Evolutionary conservation across 2,797 vertebrate species (phyloP).

Genomic region (Gymnoscopelus microlampas): DNA sequence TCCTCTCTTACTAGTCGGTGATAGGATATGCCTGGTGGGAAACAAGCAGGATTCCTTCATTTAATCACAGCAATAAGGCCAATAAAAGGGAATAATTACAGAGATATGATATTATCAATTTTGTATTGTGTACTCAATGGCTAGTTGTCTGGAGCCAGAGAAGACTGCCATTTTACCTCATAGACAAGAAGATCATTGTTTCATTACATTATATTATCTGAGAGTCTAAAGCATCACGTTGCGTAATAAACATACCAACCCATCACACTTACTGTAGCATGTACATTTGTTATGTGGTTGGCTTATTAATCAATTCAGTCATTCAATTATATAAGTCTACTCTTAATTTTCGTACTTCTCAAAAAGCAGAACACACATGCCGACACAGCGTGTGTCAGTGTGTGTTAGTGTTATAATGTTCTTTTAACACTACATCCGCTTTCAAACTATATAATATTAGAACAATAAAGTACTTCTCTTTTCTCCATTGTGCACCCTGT

Average conservation of each 20-base stretch:
- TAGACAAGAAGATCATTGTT: too few species aligned
- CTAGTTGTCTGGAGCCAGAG: too few species aligned
- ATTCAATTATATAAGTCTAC: conserved; percentile 17
- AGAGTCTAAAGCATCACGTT: too few species aligned
- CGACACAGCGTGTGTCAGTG: too few species aligned
- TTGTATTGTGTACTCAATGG: too few species aligned
- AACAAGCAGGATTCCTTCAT: conserved; percentile 23
- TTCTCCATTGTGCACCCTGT: conserved; percentile 1
- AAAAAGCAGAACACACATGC: background rate
- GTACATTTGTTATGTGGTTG: background rate
- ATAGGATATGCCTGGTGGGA: conserved; percentile 89
- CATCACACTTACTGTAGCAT: background rate
- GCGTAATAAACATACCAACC: too few species aligned
- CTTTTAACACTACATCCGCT: conserved; percentile 31
- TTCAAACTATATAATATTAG: conserved; percentile 11
- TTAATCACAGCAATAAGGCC: too few species aligned
- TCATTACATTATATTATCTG: too few species aligned
- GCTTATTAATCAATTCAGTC: conserved; percentile 13
- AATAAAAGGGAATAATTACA: too few species aligned
- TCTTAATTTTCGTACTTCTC: background rate
- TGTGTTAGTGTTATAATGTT: conserved; percentile 42
- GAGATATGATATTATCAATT: too few species aligned
- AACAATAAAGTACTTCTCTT: conserved; percentile 30
- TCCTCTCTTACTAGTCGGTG: conserved; percentile 93
- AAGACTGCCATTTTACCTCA: too few species aligned